These are phyloP conservation scores for Odobenus rosmarus DNA, from an alignment of 2,113 vertebrate genomes.

Conservation along the genomic window DNA sequence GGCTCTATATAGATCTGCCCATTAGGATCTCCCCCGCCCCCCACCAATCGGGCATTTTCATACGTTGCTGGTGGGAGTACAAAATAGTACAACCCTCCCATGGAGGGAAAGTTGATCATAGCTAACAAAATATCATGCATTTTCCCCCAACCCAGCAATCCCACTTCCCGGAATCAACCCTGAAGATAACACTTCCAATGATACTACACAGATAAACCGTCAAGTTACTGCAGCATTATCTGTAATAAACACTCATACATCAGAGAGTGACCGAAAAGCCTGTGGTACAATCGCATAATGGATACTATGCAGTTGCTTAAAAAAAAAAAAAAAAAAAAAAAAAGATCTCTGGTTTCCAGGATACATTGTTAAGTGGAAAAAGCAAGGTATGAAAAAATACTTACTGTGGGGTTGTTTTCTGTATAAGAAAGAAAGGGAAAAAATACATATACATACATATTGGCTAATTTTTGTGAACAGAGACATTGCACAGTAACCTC, in stretches of 20 bases:
- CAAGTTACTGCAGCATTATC: neutral
- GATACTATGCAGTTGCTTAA: neutral
- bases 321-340: neutral
- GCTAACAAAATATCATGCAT: neutral
- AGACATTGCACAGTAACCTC: neutral
- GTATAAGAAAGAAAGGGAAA: neutral
- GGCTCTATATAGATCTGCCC: neutral
- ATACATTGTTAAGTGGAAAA: neutral
- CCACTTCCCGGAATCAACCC: neutral
- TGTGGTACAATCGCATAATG: neutral
- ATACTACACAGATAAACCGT: neutral
- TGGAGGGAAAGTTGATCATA: neutral
- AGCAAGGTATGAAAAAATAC: neutral
- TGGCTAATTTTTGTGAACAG: neutral
- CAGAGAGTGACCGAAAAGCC: neutral
- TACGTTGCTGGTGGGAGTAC: neutral
- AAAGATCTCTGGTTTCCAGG: neutral
- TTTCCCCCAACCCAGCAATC: neutral
- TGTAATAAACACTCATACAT: fast-evolving
- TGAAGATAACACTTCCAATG: neutral
- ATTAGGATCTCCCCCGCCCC: fast-evolving
- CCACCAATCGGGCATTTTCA: neutral
- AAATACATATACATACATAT: neutral
- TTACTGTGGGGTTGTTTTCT: neutral
- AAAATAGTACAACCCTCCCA: neutral